Evolutionary conservation across 92 coral and sea anemone genomes (phyloP).

Genomic region (Pocillopora meandrina): DNA sequence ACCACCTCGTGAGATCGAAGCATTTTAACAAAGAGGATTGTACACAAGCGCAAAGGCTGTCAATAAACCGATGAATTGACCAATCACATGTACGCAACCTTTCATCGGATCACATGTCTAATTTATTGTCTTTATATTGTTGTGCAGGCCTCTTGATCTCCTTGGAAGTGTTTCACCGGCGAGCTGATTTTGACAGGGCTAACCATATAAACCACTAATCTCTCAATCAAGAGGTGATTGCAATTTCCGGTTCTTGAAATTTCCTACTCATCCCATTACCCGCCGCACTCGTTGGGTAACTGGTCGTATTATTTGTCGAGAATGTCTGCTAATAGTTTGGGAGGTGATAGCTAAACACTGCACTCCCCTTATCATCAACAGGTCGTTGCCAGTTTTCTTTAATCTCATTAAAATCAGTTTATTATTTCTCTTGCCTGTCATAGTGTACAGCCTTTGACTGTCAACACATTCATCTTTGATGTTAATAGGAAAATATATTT

Average conservation of each 20-base stretch:
- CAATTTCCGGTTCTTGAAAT: conserved; percentile 50
- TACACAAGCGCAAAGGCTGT: neutral
- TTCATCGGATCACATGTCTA: conserved; percentile 46
- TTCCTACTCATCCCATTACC: conserved; percentile 28
- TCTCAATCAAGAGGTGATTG: conserved; percentile 21
- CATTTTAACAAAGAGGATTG: conserved; percentile 18
- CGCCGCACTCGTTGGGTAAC: conserved; percentile 23
- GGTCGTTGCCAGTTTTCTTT: conserved; percentile 43
- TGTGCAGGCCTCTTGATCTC: conserved; percentile 15
- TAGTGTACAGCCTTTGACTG: conserved; percentile 20
- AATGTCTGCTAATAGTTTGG: conserved; percentile 49
- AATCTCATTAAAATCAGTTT: conserved; percentile 52
- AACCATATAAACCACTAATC: conserved; percentile 36
- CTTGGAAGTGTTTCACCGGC: conserved; percentile 7
- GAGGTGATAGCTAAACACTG: conserved; percentile 49
- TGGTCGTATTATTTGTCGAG: neutral
- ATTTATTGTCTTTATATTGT: conserved; percentile 33
- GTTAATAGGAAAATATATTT: conserved; percentile 35
- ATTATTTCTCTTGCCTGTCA: conserved; percentile 45
- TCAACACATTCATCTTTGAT: conserved; percentile 30
- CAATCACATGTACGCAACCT: conserved; percentile 33
- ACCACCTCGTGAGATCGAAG: conserved; percentile 38
- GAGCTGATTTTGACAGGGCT: conserved; percentile 31
- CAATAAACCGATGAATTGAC: conserved; percentile 21
- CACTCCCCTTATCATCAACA: conserved; percentile 49